Evolutionary conservation across 2,888 invertebrate species (phyloP), one percentile per base, ranked within the genome.

Genomic region (Aplocera efformata): DNA sequence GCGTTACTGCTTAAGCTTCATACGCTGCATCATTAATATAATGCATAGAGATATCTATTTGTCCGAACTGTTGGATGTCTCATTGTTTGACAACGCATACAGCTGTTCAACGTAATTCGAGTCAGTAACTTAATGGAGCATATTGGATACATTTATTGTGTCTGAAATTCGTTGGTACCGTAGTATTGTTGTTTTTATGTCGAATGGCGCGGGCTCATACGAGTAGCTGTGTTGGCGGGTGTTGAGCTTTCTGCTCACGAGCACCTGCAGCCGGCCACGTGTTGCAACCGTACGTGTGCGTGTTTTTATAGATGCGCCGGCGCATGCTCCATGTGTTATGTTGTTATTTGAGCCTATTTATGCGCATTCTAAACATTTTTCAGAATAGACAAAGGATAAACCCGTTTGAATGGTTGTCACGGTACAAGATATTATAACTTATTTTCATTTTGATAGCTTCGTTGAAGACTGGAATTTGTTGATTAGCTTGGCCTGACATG

Each of bases 41-140:
- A 51, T 49, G 54, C 61, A 64, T 63, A 58, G 55, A 59, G 61
- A 56, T 48, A 60, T 63, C 58, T 61, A 66, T 48, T 67, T 61
- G 63, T 63, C 52, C 50, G 59, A 58, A 56, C 63, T 67, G 64
- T 65, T 65, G 63, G 61, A 56, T 50, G 54, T 45, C 42, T 63
- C 60, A 71, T 75, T 75, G 71, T 74, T 67, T 66, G 63, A 66
- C 64, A 63, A 56, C 58, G 57, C 56, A 62, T 68, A 67, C 83
- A 85, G 81, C 76, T 85, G 84, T 78, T 75, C 74, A 67, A 71
- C 75, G 80, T 70, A 79, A 82, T 79, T 75, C 73, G 79, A 82
- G 78, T 75, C 79, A 67, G 63, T 65, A 70, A 64, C 59, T 69
- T 76, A 82, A 82, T 80, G 78, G 79, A 72, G 72, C 73, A 76